These are phyloP conservation scores for Cyclophora albipunctata DNA, from an alignment of 2,888 invertebrate species.

Conservation along the genomic window DNA sequence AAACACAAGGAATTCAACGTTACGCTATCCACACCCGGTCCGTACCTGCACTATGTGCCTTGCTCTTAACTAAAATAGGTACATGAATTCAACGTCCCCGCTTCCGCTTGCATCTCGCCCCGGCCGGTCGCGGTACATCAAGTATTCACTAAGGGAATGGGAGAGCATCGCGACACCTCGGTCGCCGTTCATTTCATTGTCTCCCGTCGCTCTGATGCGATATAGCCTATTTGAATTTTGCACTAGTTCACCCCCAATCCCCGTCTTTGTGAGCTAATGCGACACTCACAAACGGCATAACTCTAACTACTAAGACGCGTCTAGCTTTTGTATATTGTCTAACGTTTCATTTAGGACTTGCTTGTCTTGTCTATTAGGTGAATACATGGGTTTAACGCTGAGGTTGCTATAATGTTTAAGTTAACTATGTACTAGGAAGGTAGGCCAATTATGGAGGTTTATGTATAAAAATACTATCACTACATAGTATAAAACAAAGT, in stretches of 20 bases:
- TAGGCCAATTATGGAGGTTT: too few species aligned
- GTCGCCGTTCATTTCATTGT: slow-evolving; percentile 67
- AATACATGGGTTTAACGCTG: too few species aligned
- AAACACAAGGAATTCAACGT: too few species aligned
- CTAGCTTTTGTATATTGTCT: neutral
- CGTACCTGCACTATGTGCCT: too few species aligned
- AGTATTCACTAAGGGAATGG: slow-evolving; percentile 72
- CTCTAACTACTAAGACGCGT: neutral
- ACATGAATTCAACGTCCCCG: neutral
- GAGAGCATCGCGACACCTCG: slow-evolving; percentile 63
- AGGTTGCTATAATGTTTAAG: too few species aligned
- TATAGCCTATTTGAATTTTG: slow-evolving; percentile 21
- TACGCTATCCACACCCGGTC: too few species aligned
- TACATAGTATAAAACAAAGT: too few species aligned
- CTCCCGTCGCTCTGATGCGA: slow-evolving; percentile 36
- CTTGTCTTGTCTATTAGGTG: too few species aligned
- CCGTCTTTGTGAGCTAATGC: slow-evolving; percentile 2
- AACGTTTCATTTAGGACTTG: too few species aligned
- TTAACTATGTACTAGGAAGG: too few species aligned
- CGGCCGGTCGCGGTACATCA: slow-evolving; percentile 30
- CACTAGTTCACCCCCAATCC: slow-evolving; percentile 14
- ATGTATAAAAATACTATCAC: too few species aligned
- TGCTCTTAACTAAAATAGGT: too few species aligned
- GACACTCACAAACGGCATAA: neutral
- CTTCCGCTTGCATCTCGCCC: neutral